Base-by-base conservation (phyloP, 2,888 invertebrate species). In the Cylindroiulus punctatus region DNA sequence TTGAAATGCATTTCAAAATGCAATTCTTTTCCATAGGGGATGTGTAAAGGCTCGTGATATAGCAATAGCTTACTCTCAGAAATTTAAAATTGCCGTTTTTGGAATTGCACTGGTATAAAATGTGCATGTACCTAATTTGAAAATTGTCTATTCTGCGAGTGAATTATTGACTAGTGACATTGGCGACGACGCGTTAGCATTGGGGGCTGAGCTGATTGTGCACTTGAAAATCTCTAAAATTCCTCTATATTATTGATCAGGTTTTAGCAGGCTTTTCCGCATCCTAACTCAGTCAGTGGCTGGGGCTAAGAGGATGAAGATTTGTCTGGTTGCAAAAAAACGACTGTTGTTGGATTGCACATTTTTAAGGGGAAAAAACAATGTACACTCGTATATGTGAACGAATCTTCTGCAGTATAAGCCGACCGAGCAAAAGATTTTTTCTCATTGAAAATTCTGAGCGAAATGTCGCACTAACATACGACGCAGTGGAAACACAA, bases 271-370 rank as follows among this genome's bases (percentile, higher is more conserved):
- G 26, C 65, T 65, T 65, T 22, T 65, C 65, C 22, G 26, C 22
- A 65, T 26, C 26, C 22, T 22, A 65, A 22, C 26, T n/a, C 65
- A 65, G 65, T 65, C 65, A 22, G 65, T 22, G 65, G 65, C 26
- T 65, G n/a, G 65, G 65, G 26, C 65, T 65, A 65, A 65, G 26
- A 65, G 65, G 65, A 65, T 65, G 22, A 65, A 65, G 65, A 65
- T 26, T 65, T 65, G 65, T 65, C 65, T 65, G 65, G 22, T 22
- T 65, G 26, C 22, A 65, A 65, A n/a, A 22, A 65, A 65, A 65
- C 22, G 65, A 26, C 22, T 65, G 65, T 65, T 10, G 22, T 65
- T 4, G 65, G 65, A 65, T 65, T 65, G 22, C 65, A 65, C 22
- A 65, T 65, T 26, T 8, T 65, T 22, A 22, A 22, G 5, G 10